Conservation (phyloP, 2,797 vertebrate species). For the Basileuterus tristriatus region DNA sequence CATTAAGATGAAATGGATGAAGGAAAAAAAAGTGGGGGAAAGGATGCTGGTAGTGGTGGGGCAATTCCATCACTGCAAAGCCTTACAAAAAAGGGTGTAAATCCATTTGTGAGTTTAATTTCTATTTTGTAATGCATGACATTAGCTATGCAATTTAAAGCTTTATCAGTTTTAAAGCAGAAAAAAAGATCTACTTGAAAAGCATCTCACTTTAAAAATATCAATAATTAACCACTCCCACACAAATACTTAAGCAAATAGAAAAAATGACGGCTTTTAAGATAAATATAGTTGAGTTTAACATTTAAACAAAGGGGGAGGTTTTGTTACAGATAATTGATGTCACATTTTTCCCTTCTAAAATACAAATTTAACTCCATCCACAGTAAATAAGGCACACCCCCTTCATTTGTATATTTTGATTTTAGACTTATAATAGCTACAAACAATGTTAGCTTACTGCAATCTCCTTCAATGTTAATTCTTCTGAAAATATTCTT, state of each 20-base stretch:
- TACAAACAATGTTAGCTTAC: background rate
- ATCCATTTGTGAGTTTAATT: background rate
- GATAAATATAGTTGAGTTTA: background rate
- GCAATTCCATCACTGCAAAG: background rate
- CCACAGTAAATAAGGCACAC: background rate
- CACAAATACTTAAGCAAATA: background rate
- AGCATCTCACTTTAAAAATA: background rate
- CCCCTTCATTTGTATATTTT: background rate
- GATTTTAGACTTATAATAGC: background rate
- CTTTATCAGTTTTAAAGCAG: background rate
- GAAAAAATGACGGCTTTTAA: background rate
- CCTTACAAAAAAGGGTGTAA: background rate
- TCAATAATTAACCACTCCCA: background rate
- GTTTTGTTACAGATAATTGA: background rate
- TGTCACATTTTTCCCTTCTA: background rate
- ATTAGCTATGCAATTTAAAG: background rate
- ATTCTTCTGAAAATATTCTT: conserved; percentile 24
- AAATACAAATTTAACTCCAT: background rate
- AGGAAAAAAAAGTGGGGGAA: background rate
- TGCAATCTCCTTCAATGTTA: background rate
- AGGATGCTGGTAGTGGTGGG: background rate
- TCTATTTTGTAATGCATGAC: background rate
- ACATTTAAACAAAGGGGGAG: background rate
- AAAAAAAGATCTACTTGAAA: background rate
- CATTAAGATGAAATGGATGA: background rate